Base-by-base conservation (phyloP, 92 coral and sea anemone genomes). In the Zoanthus gigantus region DNA sequence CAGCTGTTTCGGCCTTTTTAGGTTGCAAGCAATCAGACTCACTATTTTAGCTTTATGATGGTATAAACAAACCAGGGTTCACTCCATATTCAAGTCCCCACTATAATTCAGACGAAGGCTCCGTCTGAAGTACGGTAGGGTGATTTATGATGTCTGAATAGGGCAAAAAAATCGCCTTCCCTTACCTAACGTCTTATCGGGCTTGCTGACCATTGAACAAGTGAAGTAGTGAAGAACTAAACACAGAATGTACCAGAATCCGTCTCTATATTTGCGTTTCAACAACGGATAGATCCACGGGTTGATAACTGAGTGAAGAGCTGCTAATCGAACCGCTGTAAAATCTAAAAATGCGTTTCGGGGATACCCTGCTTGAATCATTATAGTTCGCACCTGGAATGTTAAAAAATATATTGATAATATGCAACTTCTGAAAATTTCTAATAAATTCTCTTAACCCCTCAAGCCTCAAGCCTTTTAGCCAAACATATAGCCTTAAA, bases 281-380 rank as follows among this genome's bases (percentile, higher is more conserved):
- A 95, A 90, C 30, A 97, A 87, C 0, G 98, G 95, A 74, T 97
- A 97, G 10, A 97, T 71, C 99, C 99, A 97, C 3, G 99, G 98
- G 71, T 93, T 95, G 74, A 91, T 75, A 18, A 97, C 96, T 6
- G 99, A 89, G 80, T 97, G 99, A 4, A 95, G 92, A 2, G 98
- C 92, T 42, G 98, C 99, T 6, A 97, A 92, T 11, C 95, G 95
- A n/a, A 95, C 90, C 32, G 98, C 93, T 4, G 94, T 92, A 65
- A 97, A 93, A 82, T 97, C 99, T 63, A 83, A 60, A 65, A 94
- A 93, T 61, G 93, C 96, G 82, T 95, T 90, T 30, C 94, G 93
- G 48, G 98, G 92, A 87, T 72, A 91, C 52, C 98, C 98, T 4
- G 84, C 78, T 71, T 97, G 99, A 42, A 97, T 92, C 96, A 97